Evolutionary conservation across 2,113 vertebrate genomes (phyloP), one percentile per base, ranked within the genome.

Genomic region (Pituophis catenifer): DNA sequence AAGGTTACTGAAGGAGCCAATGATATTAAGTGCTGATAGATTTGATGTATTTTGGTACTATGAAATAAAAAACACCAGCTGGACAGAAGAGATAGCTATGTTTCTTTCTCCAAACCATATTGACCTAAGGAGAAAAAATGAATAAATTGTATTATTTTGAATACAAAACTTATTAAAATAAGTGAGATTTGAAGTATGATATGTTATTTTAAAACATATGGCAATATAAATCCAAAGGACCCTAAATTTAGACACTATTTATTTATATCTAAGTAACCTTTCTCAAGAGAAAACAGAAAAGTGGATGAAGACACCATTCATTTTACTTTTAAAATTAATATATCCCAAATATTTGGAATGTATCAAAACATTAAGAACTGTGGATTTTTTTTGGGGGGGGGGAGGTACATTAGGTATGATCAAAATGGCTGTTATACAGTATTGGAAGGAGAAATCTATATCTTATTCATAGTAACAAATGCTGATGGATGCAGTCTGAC

Each of bases 1-100:
- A 70, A 92, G 90, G 55, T 96, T 93, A 95, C 55, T 97, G 97
- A 93, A 89, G 95, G 94, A 65, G 92, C 93, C 89, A 93, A 95
- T 93, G 95, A 95, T 52, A 94, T 2, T 90, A 91, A 93, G 94
- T 93, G 93, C 88, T 94, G 94, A 94, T 96, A 95, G 12, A 94
- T 95, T 95, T 94, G 94, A 95, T 55, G 55, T 93, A 91, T 62
- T 94, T 97, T 94, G 59, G 26, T 65, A 65, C 24, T 65, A 29
- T 65, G 57, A 26, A 95, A 91, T 96, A 89, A 54, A 92, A 94
- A 94, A 91, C n/a, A 2, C 24, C 38, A 70, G 58, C 48, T 90
- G 50, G 62, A 48, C 38, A 0, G 9, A 92, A 26, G 1, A 93
- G 26, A 89, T 23, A 3, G 59, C 54, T 86, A 65, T 65, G 59